Evolutionary conservation across 2,113 vertebrate species (phyloP).

Genomic region (Sebastes fasciatus): DNA sequence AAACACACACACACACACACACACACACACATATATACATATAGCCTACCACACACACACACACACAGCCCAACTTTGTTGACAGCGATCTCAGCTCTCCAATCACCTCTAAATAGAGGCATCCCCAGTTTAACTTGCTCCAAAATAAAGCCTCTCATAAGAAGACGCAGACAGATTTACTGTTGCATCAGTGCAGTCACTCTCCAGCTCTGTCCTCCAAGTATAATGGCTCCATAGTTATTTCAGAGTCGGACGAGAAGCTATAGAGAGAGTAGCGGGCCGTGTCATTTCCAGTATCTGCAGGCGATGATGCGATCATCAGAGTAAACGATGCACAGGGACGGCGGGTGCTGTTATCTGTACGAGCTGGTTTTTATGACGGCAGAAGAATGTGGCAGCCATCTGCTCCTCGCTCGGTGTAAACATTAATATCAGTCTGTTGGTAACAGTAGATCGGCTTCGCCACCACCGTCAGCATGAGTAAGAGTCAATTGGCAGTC

Average conservation of each 20-base stretch:
- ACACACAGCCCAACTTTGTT: slow-evolving; percentile 56
- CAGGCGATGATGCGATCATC: neutral
- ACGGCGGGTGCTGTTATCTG: slow-evolving; percentile 16
- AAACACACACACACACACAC: slow-evolving; percentile 8
- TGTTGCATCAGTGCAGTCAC: neutral
- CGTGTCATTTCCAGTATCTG: slow-evolving; percentile 28
- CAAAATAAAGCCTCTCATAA: slow-evolving; percentile 58
- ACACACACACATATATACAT: slow-evolving; percentile 1
- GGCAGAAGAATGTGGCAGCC: slow-evolving; percentile 34
- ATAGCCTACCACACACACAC: neutral
- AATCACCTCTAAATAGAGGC: slow-evolving; percentile 48
- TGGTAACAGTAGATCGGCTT: slow-evolving; percentile 14
- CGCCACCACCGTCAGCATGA: slow-evolving; percentile 10
- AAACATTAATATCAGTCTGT: slow-evolving; percentile 52
- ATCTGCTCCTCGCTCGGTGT: slow-evolving; percentile 43
- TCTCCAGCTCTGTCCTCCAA: slow-evolving; percentile 10
- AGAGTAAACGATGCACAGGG: neutral
- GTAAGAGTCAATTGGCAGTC: slow-evolving; percentile 2
- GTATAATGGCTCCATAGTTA: slow-evolving; percentile 35
- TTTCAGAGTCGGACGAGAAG: slow-evolving; percentile 32
- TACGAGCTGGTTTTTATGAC: slow-evolving; percentile 33
- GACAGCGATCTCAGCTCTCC: slow-evolving; percentile 38
- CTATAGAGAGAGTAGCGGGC: neutral
- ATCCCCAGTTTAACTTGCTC: slow-evolving; percentile 38
- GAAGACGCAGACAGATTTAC: slow-evolving; percentile 45